Conservation (phyloP, 2,797 vertebrate species). For the Schizopygopsis pylzovi region DNA sequence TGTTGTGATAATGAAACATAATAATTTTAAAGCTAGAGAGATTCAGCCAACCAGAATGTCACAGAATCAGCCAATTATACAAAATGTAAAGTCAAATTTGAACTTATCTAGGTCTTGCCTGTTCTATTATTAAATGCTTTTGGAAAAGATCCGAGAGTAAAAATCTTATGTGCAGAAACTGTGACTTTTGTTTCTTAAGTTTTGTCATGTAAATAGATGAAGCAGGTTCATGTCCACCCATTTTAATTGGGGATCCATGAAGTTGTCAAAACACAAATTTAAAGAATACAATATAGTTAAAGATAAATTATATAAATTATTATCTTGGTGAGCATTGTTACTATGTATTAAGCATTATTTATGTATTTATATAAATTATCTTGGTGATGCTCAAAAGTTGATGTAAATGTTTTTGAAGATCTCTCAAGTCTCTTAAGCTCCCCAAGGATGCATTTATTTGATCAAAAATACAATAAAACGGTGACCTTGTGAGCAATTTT, state of each 20-base stretch:
- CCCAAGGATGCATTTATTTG: neutral
- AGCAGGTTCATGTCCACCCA: neutral
- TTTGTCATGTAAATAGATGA: neutral
- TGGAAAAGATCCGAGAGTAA: neutral
- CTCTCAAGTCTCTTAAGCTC: neutral
- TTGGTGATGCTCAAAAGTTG: too few relatives aligned
- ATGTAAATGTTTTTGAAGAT: neutral
- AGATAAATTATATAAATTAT: neutral
- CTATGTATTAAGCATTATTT: too few relatives aligned
- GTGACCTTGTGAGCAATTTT: neutral
- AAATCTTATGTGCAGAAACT: neutral
- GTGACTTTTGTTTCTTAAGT: neutral
- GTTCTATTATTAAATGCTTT: constrained; percentile 41
- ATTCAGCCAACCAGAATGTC: constrained; percentile 10
- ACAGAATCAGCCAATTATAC: constrained; percentile 32
- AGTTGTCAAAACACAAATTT: neutral
- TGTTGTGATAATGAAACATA: constrained; percentile 7
- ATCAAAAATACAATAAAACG: neutral
- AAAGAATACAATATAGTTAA: neutral
- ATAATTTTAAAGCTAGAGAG: constrained; percentile 19
- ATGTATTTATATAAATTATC: too few relatives aligned
- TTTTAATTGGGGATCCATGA: neutral
- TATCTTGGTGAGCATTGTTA: neutral
- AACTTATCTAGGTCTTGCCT: neutral
- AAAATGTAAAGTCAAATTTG: constrained; percentile 31